phyloP scores from a whole-genome alignment of 2,888 invertebrate species.

The Argyra leucocephala region DNA sequence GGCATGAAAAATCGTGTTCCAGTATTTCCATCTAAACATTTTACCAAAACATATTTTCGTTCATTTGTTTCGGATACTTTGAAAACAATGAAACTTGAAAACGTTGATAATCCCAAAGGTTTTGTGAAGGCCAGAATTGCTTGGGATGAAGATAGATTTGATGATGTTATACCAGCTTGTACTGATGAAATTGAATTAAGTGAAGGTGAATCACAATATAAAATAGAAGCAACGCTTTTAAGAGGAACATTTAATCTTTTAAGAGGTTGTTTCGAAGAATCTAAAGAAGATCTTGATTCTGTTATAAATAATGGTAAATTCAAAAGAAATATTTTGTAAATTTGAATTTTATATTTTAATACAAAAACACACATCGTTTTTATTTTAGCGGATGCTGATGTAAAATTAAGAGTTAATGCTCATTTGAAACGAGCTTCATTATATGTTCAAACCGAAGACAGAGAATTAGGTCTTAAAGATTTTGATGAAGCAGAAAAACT shows the following conservation, averaged over 20 bases:
- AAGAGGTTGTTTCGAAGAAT: slow-evolving; percentile 62
- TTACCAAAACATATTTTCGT: slow-evolving; percentile 76
- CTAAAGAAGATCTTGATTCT: slow-evolving; percentile 60
- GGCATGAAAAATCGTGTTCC: slow-evolving; percentile 59
- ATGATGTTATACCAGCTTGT: slow-evolving; percentile 68
- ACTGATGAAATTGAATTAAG: slow-evolving; percentile 63
- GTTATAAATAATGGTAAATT: slow-evolving; percentile 52
- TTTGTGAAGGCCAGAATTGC: slow-evolving; percentile 63
- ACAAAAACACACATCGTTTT: no score
- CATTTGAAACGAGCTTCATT: slow-evolving; percentile 80
- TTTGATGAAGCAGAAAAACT: slow-evolving; percentile 68
- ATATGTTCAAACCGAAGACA: slow-evolving; percentile 66
- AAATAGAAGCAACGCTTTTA: slow-evolving; percentile 64
- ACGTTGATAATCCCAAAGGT: slow-evolving; percentile 44
- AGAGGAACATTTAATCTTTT: slow-evolving; percentile 77
- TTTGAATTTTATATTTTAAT: not conserved
- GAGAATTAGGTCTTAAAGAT: slow-evolving; percentile 64
- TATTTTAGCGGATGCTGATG: slow-evolving; percentile 45
- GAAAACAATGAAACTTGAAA: slow-evolving; percentile 45
- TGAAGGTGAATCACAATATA: slow-evolving; percentile 52
- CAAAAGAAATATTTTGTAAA: slow-evolving; percentile 1
- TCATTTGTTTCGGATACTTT: slow-evolving; percentile 84
- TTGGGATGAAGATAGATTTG: slow-evolving; percentile 61
- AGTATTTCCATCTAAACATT: slow-evolving; percentile 74
- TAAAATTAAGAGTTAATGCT: slow-evolving; percentile 68